Base-by-base conservation (phyloP, 2,113 vertebrate species). In the Clarias magur region DNA sequence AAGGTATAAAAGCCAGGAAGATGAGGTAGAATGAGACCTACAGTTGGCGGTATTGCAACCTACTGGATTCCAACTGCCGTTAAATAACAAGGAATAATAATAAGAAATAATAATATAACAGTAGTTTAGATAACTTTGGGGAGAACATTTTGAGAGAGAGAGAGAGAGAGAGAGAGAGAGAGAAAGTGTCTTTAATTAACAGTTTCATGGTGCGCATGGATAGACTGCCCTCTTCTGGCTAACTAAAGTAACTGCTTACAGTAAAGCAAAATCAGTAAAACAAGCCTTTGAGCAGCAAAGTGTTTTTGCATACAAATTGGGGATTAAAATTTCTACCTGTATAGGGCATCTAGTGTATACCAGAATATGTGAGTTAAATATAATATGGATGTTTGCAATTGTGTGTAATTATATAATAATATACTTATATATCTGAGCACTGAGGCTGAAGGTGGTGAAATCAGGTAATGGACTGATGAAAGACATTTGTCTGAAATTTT, bases 181-280 rank as follows among this genome's bases (percentile, higher is more conserved):
- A 25, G 54, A 27, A 57, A 79, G n/a, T 13, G 54, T 59, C 54
- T 57, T 80, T 19, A n/a, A 4, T 56, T 3, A 42, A 42, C n/a
- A 30, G 53, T 54, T n/a, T 56, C 53, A 59, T 60, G 17, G 23
- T 8, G 19, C 3, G 4, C 53, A 59, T 75, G 21, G 34, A 59
- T 30, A 60, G 67, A n/a, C 88, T 88, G 54, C 80, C 72, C 68
- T 85, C 59, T 76, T 57, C 42, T 88, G 79, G 17, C 60, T 27
- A 57, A 63, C 27, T 65, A 62, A 62, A 25, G 67, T 38, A 63
- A 82, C 68, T 53, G 25, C 23, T 42, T 59, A 38, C 15, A 79
- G 53, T 63, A 80, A 3, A 56, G 9, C 15, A 53, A 80, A 13
- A 59, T 2, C 2, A 27, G n/a, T 53, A 75, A 53, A 3, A 27